phyloP scores from a whole-genome alignment of 2,113 vertebrate genomes.

The Tor tambroides region DNA sequence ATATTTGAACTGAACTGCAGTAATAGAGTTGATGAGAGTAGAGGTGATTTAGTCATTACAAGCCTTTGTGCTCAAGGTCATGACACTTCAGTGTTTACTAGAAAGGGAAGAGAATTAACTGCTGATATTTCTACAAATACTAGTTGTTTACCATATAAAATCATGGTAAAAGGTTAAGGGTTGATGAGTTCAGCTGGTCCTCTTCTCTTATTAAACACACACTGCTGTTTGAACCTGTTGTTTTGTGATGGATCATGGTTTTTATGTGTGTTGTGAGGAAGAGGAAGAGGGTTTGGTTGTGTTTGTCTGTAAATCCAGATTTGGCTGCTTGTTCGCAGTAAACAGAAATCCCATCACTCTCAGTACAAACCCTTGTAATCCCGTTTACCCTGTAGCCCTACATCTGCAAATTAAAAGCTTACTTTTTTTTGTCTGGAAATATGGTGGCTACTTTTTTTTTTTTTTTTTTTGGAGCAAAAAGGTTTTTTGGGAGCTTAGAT shows the following conservation, averaged over 20 bases:
- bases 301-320: slow-evolving; percentile 62
- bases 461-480: neutral
- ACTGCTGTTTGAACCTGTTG: neutral
- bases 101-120: neutral
- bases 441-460: neutral
- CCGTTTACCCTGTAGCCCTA: slow-evolving; percentile 47
- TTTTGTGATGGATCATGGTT: neutral
- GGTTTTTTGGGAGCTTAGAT: neutral
- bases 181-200: neutral
- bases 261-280: neutral
- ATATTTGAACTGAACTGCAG: too few species aligned
- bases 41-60: too few species aligned
- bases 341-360: slow-evolving; percentile 61
- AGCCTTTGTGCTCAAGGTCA: neutral
- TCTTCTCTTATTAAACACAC: neutral
- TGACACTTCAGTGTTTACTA: neutral
- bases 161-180: neutral
- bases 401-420: slow-evolving; percentile 2
- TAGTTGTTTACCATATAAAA: neutral
- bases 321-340: slow-evolving; percentile 56
- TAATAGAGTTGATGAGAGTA: too few species aligned
- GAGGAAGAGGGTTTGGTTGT: neutral
- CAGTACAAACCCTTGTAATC: slow-evolving; percentile 70
- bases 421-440: neutral
- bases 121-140: neutral